Evolutionary conservation across 1,140 invertebrate species (phyloP), one percentile per base, ranked within the genome.

Genomic region (Trypoxylus dichotomus): DNA sequence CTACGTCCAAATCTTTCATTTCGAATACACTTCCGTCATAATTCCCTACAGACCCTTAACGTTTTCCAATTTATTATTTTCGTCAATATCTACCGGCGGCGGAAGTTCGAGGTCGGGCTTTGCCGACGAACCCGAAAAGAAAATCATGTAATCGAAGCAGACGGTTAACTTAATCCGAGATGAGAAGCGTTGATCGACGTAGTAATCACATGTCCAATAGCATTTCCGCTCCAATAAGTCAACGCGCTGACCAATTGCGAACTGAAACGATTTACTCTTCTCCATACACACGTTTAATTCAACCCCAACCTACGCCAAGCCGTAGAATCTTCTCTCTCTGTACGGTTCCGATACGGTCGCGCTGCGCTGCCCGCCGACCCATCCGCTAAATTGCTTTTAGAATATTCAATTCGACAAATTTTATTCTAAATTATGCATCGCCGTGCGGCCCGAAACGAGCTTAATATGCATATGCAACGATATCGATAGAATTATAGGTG

Each of bases 201-300:
- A 77, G 81, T 83, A 82, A 83, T 83, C 82, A 81, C 80, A 82
- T 83, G 81, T 82, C 83, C 81, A 82, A 81, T 77, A 79, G 68
- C 79, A 79, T 83, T 82, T 79, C 79, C 78, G 71, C 76, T 82
- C 80, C 81, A 83, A 83, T 83, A 83, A 81, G 80, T 83, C 81
- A 83, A 73, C 29, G 37, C 29, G 71, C 71, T 73, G 60, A 63
- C 60, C 60, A 63, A 63, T 63, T 63, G 60, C 60, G 24, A 63
- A 63, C 60, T 24, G 19, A 63, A 63, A 63, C 60, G 60, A 63
- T 21, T 63, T 63, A 63, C 25, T 63, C 60, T 63, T 63, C 60
- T n/a, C 60, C 19, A 63, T 63, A 63, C 21, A 63, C 60, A 24
- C 60, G 60, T 63, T 63, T 63, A 63, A 63, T 63, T 63, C 60